Percentiles rank a stretch among this genome's conserved stretches.
phyloP scores from a whole-genome alignment of 2,888 invertebrate species.

The Eucera pruinosa region DNA sequence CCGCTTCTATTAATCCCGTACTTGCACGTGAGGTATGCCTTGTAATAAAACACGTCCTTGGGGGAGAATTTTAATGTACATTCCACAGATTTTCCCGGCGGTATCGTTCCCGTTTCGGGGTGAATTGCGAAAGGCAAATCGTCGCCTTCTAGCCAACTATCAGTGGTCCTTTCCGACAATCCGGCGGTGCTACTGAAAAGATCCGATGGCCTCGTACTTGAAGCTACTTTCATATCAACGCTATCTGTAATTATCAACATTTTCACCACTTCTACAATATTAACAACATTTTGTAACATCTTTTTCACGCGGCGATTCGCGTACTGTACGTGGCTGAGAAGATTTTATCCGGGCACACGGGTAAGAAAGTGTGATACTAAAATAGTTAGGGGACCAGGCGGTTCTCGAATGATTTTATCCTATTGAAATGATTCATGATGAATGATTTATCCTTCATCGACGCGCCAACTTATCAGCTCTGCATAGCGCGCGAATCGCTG shows the following conservation, averaged over 20 bases:
- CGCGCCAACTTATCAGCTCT: too few species aligned
- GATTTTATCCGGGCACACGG: too few species aligned
- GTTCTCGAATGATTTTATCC: too few species aligned
- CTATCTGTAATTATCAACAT: constrained; percentile 16
- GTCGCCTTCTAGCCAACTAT: constrained; percentile 74
- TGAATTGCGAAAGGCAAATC: constrained; percentile 85
- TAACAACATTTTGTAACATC: too few species aligned
- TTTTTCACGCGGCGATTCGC: too few species aligned
- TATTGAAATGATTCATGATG: too few species aligned
- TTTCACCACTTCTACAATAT: too few species aligned
- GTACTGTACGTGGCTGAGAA: too few species aligned
- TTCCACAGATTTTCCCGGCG: constrained; percentile 82
- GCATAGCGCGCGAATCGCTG: too few species aligned
- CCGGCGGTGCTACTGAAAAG: constrained; percentile 73
- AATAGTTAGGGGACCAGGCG: too few species aligned
- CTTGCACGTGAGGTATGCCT: constrained; percentile 86
- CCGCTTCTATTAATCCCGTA: constrained; percentile 51
- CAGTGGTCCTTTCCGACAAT: constrained; percentile 71
- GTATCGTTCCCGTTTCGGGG: constrained; percentile 85
- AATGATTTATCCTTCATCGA: too few species aligned
- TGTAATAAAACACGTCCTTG: constrained; percentile 85
- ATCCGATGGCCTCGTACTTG: constrained; percentile 59
- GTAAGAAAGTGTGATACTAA: too few species aligned
- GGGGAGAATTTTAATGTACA: constrained; percentile 87
- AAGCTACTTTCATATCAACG: constrained; percentile 9